Base-by-base conservation (phyloP, 2,113 vertebrate species). In the Toxostoma redivivum region DNA sequence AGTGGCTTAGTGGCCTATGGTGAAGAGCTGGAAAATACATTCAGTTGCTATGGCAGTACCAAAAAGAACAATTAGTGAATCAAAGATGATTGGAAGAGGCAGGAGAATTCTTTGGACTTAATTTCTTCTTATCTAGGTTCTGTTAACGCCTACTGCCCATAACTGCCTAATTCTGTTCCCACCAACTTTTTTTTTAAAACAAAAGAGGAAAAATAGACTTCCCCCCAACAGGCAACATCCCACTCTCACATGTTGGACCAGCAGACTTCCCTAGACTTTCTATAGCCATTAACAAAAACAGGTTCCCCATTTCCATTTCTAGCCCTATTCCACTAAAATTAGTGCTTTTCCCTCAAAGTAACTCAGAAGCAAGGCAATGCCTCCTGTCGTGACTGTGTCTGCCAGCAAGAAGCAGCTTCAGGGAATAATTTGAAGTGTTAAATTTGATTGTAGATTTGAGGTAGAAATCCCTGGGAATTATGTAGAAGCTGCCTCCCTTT, bases 261-360 rank as follows among this genome's bases (percentile, higher is more conserved):
- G 61, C 23, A 95, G 53, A 50, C 28, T 72, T 90, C 57, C 50
- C 37, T 72, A 15, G 7, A 38, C 31, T 47, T 80, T 64, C 62
- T 76, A 37, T 12, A 82, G 35, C 19, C 38, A 57, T 80, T 79
- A 54, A 31, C 30, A 57, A 57, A 87, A 87, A 16, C 30, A 90
- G 62, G 81, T 77, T 91, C 27, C 15, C 66, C 11, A 18, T 77
- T 94, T 85, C 74, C 12, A 45, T 83, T 70, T 92, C 69, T 78
- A 77, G 45, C 56, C 31, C 3, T 3, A 23, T 31, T 81, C 35
- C n/a, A 19, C 71, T 80, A 65, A 89, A 95, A 85, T 72, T 35
- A 57, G 12, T 22, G 35, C 7, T 69, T 76, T 92, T 45, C 60
- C 77, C 51, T 80, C 38, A 15, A 38, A 80, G 42, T 23, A 57